Percentiles rank a stretch among this genome's conserved stretches.
phyloP scores from a whole-genome alignment of 2,797 vertebrate genomes.

The Chiloscyllium punctatum region DNA sequence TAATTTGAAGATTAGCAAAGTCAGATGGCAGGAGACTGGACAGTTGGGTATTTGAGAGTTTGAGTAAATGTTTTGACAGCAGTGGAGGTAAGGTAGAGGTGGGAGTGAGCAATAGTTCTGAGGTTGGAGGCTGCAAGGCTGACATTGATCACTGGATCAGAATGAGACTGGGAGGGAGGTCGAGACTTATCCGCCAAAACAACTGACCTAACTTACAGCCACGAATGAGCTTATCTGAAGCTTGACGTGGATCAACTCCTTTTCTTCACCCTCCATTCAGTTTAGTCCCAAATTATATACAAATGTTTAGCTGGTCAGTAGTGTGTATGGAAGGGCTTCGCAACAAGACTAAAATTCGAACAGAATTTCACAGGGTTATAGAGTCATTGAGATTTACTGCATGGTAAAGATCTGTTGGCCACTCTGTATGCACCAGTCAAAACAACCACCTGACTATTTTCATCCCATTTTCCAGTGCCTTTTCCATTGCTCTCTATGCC shows the following conservation, averaged over 20 bases:
- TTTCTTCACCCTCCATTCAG: not conserved
- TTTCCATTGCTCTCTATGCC: too few relatives aligned
- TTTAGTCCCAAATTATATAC: not conserved
- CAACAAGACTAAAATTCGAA: too few relatives aligned
- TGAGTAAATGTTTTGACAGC: not conserved
- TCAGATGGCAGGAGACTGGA: not conserved
- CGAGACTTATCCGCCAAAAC: not conserved
- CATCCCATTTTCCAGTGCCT: too few relatives aligned
- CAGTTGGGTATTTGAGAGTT: not conserved
- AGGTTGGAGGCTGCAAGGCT: not conserved
- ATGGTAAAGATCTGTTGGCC: too few relatives aligned
- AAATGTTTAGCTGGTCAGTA: too few relatives aligned
- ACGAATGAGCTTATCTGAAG: not conserved
- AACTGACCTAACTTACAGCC: not conserved
- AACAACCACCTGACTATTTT: too few relatives aligned
- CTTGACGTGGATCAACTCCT: not conserved
- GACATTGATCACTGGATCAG: not conserved
- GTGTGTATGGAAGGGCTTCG: too few relatives aligned
- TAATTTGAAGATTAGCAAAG: not conserved
- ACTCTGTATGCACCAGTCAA: too few relatives aligned
- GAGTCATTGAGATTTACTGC: too few relatives aligned
- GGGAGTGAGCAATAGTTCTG: not conserved
- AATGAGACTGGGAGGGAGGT: not conserved
- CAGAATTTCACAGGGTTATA: too few relatives aligned
- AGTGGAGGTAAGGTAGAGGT: not conserved